Evolutionary conservation across 2,113 vertebrate species (phyloP), one percentile per base, ranked within the genome.

Genomic region (Anhinga rufa): DNA sequence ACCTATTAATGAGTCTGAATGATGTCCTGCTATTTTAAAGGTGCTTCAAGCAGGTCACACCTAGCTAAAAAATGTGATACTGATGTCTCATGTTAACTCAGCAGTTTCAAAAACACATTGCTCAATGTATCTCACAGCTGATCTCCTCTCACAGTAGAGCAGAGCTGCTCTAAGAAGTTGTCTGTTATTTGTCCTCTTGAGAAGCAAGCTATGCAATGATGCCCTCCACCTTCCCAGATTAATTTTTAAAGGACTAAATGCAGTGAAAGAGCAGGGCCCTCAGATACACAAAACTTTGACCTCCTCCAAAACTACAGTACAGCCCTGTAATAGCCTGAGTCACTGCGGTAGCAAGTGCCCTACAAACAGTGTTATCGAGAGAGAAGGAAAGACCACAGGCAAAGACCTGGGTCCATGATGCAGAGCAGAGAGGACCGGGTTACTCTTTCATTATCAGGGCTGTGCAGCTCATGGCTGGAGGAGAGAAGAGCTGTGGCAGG

Each of bases 1-100:
- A 87, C 29, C 82, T 66, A 54, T 7, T 92, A 94, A 87, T 58
- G 31, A 95, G 70, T 22, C 57, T 80, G 58, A 95, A 85, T 12
- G n/a, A 82, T 28, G 32, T 84, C 57, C 49, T 82, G 57, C 22
- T 87, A 46, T 82, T 94, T 74, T 76, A 54, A 38, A 91, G 87
- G 74, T 65, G 61, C 10, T 86, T 68, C 48, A 65, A 12, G 14
- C 21, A 34, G 62, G 36, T 72, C 44, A 57, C 38, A 64, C 31
- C 89, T 54, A 8, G 13, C 32, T 86, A 77, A 89, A 62, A 78
- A 57, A n/a, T 34, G 34, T 32, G 62, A 94, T 75, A 49, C 34
- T 57, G 42, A 60, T 55, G 40, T 57, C 31, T 83, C 32, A 18
- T 32, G 29, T 82, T 65, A 92, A 4, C 15, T 36, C 60, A 82